phyloP scores from a whole-genome alignment of 2,797 vertebrate species.

The Streptopelia turtur region DNA sequence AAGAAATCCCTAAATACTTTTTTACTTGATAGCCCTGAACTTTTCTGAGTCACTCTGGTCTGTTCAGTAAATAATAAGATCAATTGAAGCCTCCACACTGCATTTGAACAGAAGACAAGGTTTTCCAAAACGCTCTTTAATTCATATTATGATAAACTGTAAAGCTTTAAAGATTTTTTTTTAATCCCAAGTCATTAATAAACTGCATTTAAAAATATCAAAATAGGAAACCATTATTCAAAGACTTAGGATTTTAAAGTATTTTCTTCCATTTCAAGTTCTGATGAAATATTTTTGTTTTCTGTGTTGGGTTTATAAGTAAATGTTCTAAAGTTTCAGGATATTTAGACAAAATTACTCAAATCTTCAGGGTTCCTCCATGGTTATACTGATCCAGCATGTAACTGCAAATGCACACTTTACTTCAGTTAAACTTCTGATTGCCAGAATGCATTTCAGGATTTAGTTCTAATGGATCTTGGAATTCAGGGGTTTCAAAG shows the following conservation, averaged over 20 bases:
- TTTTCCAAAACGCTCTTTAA: background rate
- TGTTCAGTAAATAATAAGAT: background rate
- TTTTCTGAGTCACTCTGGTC: background rate
- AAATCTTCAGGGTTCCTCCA: background rate
- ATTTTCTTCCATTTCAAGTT: background rate
- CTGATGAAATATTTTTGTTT: background rate
- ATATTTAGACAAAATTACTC: background rate
- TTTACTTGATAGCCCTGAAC: background rate
- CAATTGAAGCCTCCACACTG: background rate
- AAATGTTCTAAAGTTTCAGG: background rate
- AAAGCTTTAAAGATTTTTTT: background rate
- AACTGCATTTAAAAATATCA: background rate
- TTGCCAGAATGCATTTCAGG: background rate
- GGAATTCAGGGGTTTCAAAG: constrained; percentile 3
- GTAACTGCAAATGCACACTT: background rate
- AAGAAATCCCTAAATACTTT: background rate
- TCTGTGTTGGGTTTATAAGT: background rate
- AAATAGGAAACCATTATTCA: background rate
- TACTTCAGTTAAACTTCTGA: background rate
- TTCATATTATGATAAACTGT: background rate
- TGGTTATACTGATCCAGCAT: background rate
- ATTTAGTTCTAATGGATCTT: background rate
- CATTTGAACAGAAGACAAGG: background rate
- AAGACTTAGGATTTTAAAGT: background rate
- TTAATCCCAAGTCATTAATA: background rate